Conservation (phyloP, 2,888 invertebrate genomes). For the Acanthopleura granulata region DNA sequence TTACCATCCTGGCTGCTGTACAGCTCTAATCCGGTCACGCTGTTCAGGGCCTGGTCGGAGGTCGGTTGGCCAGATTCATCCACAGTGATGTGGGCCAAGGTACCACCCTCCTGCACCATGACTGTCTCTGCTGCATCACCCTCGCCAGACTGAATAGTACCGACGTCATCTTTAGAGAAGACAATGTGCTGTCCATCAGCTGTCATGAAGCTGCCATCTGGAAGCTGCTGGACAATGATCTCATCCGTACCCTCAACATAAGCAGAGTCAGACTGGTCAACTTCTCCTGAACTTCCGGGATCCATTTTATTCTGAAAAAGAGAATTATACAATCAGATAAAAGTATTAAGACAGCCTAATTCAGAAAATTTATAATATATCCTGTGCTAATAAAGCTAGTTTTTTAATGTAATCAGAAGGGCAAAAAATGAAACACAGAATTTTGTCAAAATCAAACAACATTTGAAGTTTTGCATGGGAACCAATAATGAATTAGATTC, state of each 20-base stretch:
- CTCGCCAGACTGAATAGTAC: constrained; percentile 6
- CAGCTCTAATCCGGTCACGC: not conserved
- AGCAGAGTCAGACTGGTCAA: not conserved
- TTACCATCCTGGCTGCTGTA: constrained; percentile 6
- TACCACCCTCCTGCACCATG: not conserved
- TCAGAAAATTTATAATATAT: too few relatives aligned
- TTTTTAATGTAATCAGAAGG: too few relatives aligned
- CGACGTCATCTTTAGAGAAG: constrained; percentile 19
- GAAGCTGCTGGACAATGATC: constrained; percentile 15
- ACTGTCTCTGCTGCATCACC: constrained; percentile 4
- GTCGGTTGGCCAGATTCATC: not conserved
- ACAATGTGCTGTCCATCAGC: constrained; percentile 19
- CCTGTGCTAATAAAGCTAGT: too few relatives aligned
- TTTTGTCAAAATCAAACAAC: too few relatives aligned
- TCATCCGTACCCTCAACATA: constrained; percentile 13
- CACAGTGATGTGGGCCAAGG: not conserved
- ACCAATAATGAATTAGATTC: too few relatives aligned
- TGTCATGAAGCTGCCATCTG: constrained; percentile 19
- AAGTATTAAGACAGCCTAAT: too few relatives aligned
- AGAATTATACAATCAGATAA: too few relatives aligned
- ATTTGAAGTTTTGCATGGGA: too few relatives aligned
- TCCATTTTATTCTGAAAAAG: too few relatives aligned
- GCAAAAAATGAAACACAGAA: too few relatives aligned
- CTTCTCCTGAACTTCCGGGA: not conserved
- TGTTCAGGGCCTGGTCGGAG: not conserved